A percentile compares a stretch with the other conserved stretches of the same genome.
phyloP scores from a whole-genome alignment of 2,113 vertebrate species.

The Labeo catla region DNA sequence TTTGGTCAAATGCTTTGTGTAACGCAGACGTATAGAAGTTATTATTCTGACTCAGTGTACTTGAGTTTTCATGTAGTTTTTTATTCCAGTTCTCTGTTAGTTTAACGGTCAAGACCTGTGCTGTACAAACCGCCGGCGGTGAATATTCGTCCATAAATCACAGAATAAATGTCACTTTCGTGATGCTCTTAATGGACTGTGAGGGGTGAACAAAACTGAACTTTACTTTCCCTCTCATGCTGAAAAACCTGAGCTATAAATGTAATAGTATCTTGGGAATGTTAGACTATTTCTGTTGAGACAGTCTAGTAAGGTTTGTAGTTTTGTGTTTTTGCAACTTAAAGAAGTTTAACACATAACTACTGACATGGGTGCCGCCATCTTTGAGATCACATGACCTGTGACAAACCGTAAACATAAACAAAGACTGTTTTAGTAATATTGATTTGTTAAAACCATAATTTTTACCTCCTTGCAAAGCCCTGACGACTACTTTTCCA shows the following conservation, averaged over 20 bases:
- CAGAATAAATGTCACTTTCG: slow-evolving; percentile 8
- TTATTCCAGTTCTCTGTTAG: neutral
- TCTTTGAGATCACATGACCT: too few relatives aligned
- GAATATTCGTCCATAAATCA: slow-evolving; percentile 19
- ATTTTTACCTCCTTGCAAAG: neutral
- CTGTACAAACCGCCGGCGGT: neutral
- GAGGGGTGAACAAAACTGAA: slow-evolving; percentile 1
- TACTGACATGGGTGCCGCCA: too few relatives aligned
- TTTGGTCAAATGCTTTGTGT: neutral
- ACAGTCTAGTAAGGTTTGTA: neutral
- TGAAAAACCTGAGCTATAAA: slow-evolving; percentile 37
- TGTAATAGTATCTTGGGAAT: neutral
- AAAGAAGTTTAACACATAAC: neutral
- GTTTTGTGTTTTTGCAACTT: neutral
- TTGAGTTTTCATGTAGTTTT: neutral
- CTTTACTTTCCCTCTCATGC: slow-evolving; percentile 24
- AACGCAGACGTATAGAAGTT: neutral
- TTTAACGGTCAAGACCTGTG: neutral
- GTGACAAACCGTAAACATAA: too few relatives aligned
- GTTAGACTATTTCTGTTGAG: neutral
- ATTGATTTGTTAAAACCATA: neutral
- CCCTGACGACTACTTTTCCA: neutral
- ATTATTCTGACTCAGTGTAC: neutral
- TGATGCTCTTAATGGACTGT: slow-evolving; percentile 12
- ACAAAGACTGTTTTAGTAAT: neutral